These are phyloP conservation scores for Diachasmimorpha longicaudata DNA, from an alignment of 1,140 invertebrate genomes.

Conservation along the genomic window DNA sequence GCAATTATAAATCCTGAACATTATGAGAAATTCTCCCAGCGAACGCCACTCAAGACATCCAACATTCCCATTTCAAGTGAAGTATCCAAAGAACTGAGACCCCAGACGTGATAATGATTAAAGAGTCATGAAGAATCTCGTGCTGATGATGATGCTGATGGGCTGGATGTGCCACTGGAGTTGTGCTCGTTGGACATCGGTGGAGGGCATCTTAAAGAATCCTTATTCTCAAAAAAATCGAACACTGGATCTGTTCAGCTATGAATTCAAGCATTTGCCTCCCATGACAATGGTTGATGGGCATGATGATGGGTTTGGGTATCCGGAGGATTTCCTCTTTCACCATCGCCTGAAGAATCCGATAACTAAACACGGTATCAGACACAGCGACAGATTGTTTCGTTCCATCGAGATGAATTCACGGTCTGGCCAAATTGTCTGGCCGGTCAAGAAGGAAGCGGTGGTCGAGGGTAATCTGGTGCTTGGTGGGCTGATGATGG, in stretches of 20 bases:
- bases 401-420: conserved; percentile 40
- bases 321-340: neutral
- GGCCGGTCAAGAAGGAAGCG: conserved; percentile 88
- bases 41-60: no score
- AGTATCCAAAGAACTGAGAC: no score
- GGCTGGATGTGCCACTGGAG: conserved; percentile 27
- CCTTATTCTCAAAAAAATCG: neutral
- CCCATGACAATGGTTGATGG: neutral
- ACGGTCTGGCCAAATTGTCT: conserved; percentile 50
- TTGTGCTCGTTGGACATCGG: neutral
- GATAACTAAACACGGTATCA: conserved; percentile 38
- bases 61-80: no score
- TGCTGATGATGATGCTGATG: conserved; percentile 19
- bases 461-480: conserved; percentile 84
- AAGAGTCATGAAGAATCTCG: conserved; percentile 33
- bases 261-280: neutral
- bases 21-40: neutral
- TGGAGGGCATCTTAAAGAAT: neutral
- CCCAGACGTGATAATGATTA: neutral
- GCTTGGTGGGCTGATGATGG: conserved; percentile 93
- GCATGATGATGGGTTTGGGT: neutral
- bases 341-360: conserved; percentile 33
- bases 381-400: conserved; percentile 38
- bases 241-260: neutral
- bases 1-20: neutral